These are phyloP conservation scores for Neoitamus cyanurus DNA, from an alignment of 2,888 invertebrate species.

Conservation along the genomic window DNA sequence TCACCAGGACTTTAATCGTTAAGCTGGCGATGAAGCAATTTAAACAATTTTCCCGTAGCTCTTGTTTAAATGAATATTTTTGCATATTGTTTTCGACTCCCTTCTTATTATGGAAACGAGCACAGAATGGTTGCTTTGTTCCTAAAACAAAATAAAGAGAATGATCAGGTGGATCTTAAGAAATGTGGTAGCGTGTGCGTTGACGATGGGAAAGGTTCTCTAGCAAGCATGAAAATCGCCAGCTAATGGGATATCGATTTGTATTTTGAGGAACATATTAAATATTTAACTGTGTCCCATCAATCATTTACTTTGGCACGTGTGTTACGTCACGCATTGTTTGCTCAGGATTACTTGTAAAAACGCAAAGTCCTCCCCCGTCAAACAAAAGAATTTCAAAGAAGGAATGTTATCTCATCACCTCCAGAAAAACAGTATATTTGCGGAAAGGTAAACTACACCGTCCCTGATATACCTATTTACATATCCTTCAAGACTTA, in stretches of 20 bases:
- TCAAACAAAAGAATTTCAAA: background rate
- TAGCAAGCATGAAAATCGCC: background rate
- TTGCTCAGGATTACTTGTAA: background rate
- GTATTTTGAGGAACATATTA: background rate
- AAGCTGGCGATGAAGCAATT: background rate
- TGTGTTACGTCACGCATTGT: background rate
- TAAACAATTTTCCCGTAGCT: background rate
- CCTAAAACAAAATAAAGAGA: background rate
- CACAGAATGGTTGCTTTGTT: background rate
- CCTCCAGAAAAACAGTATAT: background rate
- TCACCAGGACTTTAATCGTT: background rate
- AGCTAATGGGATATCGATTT: background rate
- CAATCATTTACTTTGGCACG: background rate
- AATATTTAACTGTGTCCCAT: background rate
- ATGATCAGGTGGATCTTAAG: background rate
- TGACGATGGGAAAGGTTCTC: background rate
- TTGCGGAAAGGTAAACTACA: background rate
- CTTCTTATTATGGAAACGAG: background rate
- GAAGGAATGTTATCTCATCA: background rate
- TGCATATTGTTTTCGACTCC: background rate
- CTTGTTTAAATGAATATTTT: slow-evolving; percentile 5
- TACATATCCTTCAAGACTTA: slow-evolving; percentile 7
- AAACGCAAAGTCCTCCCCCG: background rate
- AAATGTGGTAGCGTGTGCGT: background rate
- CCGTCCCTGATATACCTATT: background rate